Conservation (phyloP, 2,113 vertebrate genomes). For the Pseudorasbora parva region DNA sequence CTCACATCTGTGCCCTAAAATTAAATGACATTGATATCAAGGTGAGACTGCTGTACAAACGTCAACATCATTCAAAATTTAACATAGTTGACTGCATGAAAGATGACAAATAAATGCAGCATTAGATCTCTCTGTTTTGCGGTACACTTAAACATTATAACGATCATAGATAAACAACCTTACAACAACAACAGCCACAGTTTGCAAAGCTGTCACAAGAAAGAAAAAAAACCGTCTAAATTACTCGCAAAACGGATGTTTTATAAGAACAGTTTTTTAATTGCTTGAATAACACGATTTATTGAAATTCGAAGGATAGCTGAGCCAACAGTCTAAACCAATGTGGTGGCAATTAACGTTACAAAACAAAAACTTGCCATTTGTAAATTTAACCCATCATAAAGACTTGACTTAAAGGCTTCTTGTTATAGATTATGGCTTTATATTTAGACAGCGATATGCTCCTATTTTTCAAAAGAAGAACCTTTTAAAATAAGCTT, state of each 20-base stretch:
- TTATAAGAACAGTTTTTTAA: background rate
- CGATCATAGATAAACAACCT: background rate
- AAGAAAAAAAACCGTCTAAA: background rate
- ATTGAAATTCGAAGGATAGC: too few species aligned
- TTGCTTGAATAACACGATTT: too few species aligned
- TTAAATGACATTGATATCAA: background rate
- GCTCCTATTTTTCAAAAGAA: too few species aligned
- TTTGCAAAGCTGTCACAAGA: background rate
- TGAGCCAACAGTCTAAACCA: too few species aligned
- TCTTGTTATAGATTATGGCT: too few species aligned
- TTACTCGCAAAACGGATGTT: background rate
- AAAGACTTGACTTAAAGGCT: too few species aligned
- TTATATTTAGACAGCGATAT: too few species aligned
- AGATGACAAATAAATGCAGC: background rate
- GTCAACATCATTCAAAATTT: background rate
- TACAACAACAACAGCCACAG: background rate
- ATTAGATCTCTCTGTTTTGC: background rate
- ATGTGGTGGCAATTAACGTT: too few species aligned
- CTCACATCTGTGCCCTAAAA: constrained; percentile 17
- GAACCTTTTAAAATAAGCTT: background rate
- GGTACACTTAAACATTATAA: background rate
- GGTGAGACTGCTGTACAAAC: background rate
- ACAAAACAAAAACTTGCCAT: too few species aligned
- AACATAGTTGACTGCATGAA: background rate
- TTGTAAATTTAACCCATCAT: too few species aligned